Conservation (phyloP, 35 echinoderm and acorn worm genomes). For the Apostichopus parvimensis region DNA sequence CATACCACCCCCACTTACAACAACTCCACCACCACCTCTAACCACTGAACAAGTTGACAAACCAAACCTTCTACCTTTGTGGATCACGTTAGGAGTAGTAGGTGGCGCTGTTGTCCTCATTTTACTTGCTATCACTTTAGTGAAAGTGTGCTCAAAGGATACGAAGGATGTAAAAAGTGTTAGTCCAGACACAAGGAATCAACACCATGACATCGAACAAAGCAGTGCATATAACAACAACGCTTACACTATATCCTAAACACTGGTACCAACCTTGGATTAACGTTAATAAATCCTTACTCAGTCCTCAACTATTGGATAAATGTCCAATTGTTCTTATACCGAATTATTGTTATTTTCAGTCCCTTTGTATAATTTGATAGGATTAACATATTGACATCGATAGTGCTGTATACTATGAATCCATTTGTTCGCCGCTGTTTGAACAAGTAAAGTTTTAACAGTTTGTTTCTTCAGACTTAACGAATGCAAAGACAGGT, state of each 20-base stretch:
- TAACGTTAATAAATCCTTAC: no score
- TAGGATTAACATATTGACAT: no score
- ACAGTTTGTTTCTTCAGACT: no score
- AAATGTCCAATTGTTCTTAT: no score
- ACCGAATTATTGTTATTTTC: no score
- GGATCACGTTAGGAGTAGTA: not conserved
- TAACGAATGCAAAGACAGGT: no score
- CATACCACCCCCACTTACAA: constrained; percentile 30
- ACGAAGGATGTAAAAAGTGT: not conserved
- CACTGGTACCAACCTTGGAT: no score
- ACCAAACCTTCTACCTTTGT: not conserved
- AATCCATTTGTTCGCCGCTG: no score
- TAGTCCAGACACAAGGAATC: not conserved
- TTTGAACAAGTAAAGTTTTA: no score
- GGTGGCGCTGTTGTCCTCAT: not conserved
- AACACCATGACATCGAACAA: not conserved
- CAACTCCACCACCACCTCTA: not conserved
- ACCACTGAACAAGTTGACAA: not conserved
- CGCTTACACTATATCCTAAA: not conserved
- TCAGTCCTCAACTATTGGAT: no score
- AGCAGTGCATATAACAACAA: not conserved
- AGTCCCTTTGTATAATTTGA: no score
- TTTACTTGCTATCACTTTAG: not conserved
- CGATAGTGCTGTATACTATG: no score
- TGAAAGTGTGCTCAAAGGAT: not conserved